These are phyloP conservation scores for Ramazzottius varieornatus DNA, from an alignment of 2,888 invertebrate genomes.

Conservation along the genomic window DNA sequence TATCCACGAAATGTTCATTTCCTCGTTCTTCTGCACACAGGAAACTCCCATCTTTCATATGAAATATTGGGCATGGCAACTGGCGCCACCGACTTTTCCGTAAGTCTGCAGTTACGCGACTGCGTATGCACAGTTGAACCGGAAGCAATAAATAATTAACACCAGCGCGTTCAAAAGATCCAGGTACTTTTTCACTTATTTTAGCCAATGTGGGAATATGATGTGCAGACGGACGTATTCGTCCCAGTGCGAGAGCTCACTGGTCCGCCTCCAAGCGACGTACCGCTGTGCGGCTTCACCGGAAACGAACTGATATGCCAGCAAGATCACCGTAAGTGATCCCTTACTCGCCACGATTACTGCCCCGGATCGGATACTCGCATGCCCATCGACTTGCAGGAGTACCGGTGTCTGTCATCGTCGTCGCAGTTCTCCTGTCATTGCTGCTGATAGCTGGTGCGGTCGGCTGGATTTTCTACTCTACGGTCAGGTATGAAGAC, in stretches of 20 bases:
- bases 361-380: not conserved
- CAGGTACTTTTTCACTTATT: not conserved
- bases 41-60: too few relatives aligned
- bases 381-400: not conserved
- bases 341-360: too few relatives aligned
- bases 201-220: not conserved
- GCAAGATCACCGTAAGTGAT: not conserved
- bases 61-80: not conserved
- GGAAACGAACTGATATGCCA: not conserved
- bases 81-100: not conserved
- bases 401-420: not conserved
- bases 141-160: too few relatives aligned
- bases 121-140: too few relatives aligned
- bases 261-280: not conserved
- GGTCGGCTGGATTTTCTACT: too few relatives aligned
- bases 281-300: not conserved
- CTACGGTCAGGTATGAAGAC: too few relatives aligned
- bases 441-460: too few relatives aligned
- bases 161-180: too few relatives aligned
- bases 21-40: too few relatives aligned
- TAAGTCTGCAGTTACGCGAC: too few relatives aligned
- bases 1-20: too few relatives aligned
- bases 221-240: not conserved
- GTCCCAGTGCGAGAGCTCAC: not conserved
- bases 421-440: not conserved